Evolutionary conservation across 2,113 vertebrate species (phyloP), one percentile per base, ranked within the genome.

Genomic region (Hucho hucho): DNA sequence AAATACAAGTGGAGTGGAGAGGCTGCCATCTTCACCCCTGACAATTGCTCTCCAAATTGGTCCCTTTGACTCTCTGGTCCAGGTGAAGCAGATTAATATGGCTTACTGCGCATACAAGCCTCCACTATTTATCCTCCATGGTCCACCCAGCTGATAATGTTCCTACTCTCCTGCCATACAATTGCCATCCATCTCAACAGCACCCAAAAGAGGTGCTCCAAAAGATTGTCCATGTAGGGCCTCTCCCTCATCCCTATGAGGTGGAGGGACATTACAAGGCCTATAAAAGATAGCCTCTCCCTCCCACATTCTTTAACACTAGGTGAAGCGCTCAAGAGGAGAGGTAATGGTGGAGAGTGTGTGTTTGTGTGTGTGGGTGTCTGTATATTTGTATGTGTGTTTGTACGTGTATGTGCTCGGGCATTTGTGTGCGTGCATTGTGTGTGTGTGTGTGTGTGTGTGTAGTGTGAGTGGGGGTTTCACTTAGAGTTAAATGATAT

Each of bases 51-150:
- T 32, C 69, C 25, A 66, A 65, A 66, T 37, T 11, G 46, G 47
- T 66, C 12, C 3, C 69, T 26, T 47, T 25, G 28, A 56, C 61
- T 53, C 58, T 64, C 46, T 6, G 63, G 25, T 28, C 26, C 59
- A 64, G 53, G 29, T 64, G 43, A 76, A 70, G 43, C 59, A 70
- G 26, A 65, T 77, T 49, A 71, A 76, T 70, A 59, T 49, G 32
- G 18, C 9, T 65, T 43, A 43, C 37, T 43, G 7, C 7, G 2
- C 7, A 43, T 43, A 24, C 46, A 56, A 18, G 58, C 75, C 26
- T 70, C 26, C 32, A 32, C 20, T 58, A 28, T 76, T 64, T 49
- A 64, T 76, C 25, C 74, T 32, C n/a, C 49, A 69, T 49, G 20
- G 56, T 20, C 32, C 16, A 18, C 26, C 5, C 28, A 28, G 16